A percentile compares a stretch with the other conserved stretches of the same genome.
Conservation (phyloP, 2,888 invertebrate genomes). For the Agelastica alni region DNA sequence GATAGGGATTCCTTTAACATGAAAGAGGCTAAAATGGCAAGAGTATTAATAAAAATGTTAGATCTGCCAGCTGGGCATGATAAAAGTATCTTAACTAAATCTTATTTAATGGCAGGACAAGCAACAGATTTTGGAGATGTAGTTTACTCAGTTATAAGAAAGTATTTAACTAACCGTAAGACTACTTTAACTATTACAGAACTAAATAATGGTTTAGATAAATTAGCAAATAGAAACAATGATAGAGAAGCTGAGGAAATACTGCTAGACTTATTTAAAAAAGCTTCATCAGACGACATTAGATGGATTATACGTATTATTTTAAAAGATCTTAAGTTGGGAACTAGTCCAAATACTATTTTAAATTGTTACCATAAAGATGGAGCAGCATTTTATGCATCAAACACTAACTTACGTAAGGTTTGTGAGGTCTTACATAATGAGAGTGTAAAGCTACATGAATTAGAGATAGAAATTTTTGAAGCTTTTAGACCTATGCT, state of each 20-base stretch:
- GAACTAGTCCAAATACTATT: slow-evolving; percentile 72
- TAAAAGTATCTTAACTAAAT: slow-evolving; percentile 60
- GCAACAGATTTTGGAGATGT: slow-evolving; percentile 81
- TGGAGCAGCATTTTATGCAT: slow-evolving; percentile 75
- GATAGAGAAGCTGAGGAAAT: slow-evolving; percentile 67
- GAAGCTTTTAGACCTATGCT: slow-evolving; percentile 87
- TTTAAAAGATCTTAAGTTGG: slow-evolving; percentile 81
- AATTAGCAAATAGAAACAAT: slow-evolving; percentile 70
- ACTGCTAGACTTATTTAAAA: slow-evolving; percentile 68
- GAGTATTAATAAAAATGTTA: slow-evolving; percentile 74
- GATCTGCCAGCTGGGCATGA: slow-evolving; percentile 69
- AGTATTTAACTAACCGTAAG: slow-evolving; percentile 56
- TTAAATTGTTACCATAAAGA: slow-evolving; percentile 77
- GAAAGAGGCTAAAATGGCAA: slow-evolving; percentile 76
- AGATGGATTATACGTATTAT: slow-evolving; percentile 92
- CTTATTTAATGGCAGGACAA: slow-evolving; percentile 54
- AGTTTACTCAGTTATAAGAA: slow-evolving; percentile 71
- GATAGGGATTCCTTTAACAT: slow-evolving; percentile 82
- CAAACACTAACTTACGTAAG: slow-evolving; percentile 70
- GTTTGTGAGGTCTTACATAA: slow-evolving; percentile 68
- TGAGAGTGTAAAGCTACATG: slow-evolving; percentile 64
- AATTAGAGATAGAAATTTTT: slow-evolving; percentile 73
- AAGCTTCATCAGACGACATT: slow-evolving; percentile 74
- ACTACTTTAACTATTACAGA: slow-evolving; percentile 67
- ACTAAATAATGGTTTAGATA: slow-evolving; percentile 76